Conservation (phyloP, 30 jellyfish, hydroid and myxozoan genomes). For the Euphysa ruthae region DNA sequence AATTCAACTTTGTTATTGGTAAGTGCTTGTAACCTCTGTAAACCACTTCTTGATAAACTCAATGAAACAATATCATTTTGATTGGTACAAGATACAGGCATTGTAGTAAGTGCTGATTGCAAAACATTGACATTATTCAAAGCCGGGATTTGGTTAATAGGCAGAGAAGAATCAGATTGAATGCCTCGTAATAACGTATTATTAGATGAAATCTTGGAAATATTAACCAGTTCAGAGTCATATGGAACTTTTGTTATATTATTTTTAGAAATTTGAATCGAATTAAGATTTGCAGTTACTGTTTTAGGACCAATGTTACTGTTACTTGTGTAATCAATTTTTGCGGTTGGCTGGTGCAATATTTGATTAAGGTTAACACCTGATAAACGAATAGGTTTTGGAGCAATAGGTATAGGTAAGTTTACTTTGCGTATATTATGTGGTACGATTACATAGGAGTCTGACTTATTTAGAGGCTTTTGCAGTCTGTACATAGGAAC, state of each 20-base stretch:
- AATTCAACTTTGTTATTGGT: not conserved
- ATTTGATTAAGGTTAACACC: not conserved
- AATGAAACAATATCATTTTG: not conserved
- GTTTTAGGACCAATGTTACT: not conserved
- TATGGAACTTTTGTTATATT: not conserved
- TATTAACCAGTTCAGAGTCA: not conserved
- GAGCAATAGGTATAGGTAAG: constrained; percentile 29
- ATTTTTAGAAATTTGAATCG: not conserved
- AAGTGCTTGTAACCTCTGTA: not conserved
- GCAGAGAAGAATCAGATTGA: not conserved
- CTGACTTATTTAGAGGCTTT: constrained; percentile 54
- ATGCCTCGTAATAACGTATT: too few species aligned
- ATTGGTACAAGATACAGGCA: not conserved
- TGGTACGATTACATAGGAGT: constrained; percentile 51
- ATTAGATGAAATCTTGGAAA: not conserved
- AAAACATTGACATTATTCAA: not conserved
- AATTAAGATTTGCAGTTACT: not conserved
- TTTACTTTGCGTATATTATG: constrained; percentile 12
- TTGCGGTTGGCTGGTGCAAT: too few species aligned
- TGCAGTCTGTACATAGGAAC: constrained; percentile 63
- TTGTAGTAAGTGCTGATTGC: not conserved
- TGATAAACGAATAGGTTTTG: constrained; percentile 10
- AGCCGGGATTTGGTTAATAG: too few species aligned
- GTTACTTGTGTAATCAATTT: too few species aligned
- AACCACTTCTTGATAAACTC: not conserved